phyloP scores from a whole-genome alignment of 2,888 invertebrate species.

The Clunio marinus region DNA sequence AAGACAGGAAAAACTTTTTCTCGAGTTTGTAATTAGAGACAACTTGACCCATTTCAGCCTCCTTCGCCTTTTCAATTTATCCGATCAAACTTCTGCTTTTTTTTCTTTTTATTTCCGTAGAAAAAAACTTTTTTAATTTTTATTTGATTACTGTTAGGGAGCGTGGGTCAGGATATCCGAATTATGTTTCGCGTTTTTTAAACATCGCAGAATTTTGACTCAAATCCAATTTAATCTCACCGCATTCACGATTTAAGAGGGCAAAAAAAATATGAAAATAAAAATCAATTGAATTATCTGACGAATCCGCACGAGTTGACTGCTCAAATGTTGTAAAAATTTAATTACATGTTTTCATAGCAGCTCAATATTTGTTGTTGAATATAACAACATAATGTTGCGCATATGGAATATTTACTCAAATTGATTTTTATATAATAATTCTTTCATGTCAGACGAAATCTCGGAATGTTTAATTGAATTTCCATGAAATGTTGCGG shows the following conservation, averaged over 20 bases:
- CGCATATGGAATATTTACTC: not conserved
- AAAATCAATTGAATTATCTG: constrained; percentile 39
- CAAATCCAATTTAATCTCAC: constrained; percentile 15
- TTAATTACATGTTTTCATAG: constrained; percentile 32
- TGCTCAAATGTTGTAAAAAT: constrained; percentile 38
- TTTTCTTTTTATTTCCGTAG: no score
- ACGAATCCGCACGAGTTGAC: constrained; percentile 32
- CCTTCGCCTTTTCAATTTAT: not conserved
- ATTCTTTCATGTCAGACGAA: not conserved
- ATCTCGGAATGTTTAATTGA: constrained; percentile 8
- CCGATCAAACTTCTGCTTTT: not conserved
- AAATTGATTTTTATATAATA: constrained; percentile 1
- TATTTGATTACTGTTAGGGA: not conserved
- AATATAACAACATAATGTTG: not conserved
- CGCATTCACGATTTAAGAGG: not conserved
- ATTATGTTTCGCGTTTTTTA: not conserved
- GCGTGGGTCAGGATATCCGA: no score
- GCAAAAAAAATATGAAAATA: not conserved
- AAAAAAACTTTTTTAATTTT: not conserved
- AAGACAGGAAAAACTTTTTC: not conserved
- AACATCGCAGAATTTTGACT: not conserved
- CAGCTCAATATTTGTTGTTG: constrained; percentile 4
- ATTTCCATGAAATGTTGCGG: not conserved
- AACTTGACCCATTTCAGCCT: constrained; percentile 26
- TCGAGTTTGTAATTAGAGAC: constrained; percentile 34